phyloP scores from a whole-genome alignment of 2,797 vertebrate genomes.

The Gephyroberyx darwinii region DNA sequence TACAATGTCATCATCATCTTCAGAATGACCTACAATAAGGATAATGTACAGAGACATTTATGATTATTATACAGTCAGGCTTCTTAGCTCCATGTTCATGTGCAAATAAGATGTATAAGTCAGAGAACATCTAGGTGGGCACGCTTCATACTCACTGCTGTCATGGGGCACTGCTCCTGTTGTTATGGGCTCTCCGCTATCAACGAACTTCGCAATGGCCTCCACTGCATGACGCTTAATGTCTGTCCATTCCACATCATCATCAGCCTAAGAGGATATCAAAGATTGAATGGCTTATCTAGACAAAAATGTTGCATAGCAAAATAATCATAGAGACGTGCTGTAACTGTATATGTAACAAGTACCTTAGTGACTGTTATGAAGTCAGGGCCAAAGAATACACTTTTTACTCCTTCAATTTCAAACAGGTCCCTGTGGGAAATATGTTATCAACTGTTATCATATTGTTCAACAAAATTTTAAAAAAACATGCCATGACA shows the following conservation, averaged over 20 bases:
- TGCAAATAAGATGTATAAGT: background rate
- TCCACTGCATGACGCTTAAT: constrained; percentile 79
- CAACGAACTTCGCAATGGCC: constrained; percentile 80
- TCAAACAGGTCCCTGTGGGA: constrained; percentile 81
- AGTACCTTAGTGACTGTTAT: constrained; percentile 86
- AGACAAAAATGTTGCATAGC: background rate
- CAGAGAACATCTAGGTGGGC: background rate
- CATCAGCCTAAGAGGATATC: constrained; percentile 73
- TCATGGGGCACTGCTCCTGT: constrained; percentile 76
- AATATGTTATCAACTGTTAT: constrained; percentile 15
- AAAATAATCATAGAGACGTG: constrained; percentile 17
- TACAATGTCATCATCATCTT: constrained; percentile 86
- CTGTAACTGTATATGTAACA: constrained; percentile 9
- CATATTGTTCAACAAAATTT: constrained; percentile 3
- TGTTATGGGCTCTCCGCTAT: constrained; percentile 81
- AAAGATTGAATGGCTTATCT: constrained; percentile 4
- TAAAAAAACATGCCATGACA: constrained; percentile 3
- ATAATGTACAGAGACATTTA: constrained; percentile 1
- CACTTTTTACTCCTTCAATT: constrained; percentile 86
- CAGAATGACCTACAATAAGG: constrained; percentile 74
- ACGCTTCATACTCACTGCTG: constrained; percentile 77
- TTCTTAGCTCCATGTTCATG: background rate
- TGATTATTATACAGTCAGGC: background rate
- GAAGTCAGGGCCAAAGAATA: constrained; percentile 88
- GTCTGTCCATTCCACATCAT: constrained; percentile 82